These are phyloP conservation scores for Lindbergichthys nudifrons DNA, from an alignment of 2,797 vertebrate species.

Conservation along the genomic window DNA sequence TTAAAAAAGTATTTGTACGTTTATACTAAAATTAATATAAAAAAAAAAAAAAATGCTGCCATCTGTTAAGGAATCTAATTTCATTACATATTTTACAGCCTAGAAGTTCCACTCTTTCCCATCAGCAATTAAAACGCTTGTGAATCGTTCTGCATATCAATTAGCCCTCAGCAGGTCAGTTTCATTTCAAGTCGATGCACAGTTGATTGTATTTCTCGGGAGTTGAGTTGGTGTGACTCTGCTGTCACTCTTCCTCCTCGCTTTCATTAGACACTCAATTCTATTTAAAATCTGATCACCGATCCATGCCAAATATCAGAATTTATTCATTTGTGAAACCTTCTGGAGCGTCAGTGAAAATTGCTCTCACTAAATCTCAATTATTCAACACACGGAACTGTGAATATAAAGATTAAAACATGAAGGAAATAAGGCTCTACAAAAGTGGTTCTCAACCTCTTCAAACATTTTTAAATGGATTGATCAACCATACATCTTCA, in stretches of 20 bases:
- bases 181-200: constrained; percentile 40
- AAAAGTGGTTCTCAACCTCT: too few species aligned
- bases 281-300: constrained; percentile 35
- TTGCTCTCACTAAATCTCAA: constrained; percentile 17
- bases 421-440: background rate
- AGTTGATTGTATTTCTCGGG: constrained; percentile 42
- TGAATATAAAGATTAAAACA: constrained; percentile 6
- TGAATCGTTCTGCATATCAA: constrained; percentile 62
- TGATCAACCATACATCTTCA: too few species aligned
- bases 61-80: constrained; percentile 64
- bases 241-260: constrained; percentile 71
- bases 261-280: constrained; percentile 35
- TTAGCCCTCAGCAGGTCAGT: constrained; percentile 49
- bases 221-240: constrained; percentile 65
- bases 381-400: constrained; percentile 5
- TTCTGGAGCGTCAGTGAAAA: constrained; percentile 20
- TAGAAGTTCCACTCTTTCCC: constrained; percentile 52
- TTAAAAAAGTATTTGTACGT: background rate
- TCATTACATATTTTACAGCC: constrained; percentile 62
- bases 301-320: constrained; percentile 37
- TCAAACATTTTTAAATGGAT: too few species aligned
- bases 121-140: constrained; percentile 56
- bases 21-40: constrained; percentile 27
- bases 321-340: constrained; percentile 31
- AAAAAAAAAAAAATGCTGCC: too few species aligned